phyloP scores from a whole-genome alignment of 2,888 invertebrate genomes.

The Philhelius pedissequus region DNA sequence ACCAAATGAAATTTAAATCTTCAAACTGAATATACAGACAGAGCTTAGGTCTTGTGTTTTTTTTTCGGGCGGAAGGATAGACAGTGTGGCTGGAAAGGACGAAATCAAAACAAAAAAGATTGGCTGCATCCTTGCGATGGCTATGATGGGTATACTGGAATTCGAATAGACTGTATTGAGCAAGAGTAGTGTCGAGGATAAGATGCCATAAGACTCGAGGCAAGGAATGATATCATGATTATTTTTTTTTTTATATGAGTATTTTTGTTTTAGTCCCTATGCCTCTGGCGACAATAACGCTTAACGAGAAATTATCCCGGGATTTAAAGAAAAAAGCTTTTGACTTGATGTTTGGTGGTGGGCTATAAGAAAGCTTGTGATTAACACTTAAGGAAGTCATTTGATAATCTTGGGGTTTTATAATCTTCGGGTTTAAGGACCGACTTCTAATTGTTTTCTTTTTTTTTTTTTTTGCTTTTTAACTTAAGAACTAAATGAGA shows the following conservation, averaged over 20 bases:
- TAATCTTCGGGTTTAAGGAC: neutral
- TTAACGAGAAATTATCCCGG: slow-evolving; percentile 53
- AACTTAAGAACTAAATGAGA: neutral
- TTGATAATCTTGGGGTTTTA: neutral
- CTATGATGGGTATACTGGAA: neutral
- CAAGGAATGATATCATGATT: slow-evolving; percentile 2
- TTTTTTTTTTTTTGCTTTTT: too few species aligned
- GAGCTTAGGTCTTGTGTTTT: neutral
- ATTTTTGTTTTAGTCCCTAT: neutral
- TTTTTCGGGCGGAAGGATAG: neutral
- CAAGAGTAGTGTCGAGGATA: slow-evolving; percentile 24
- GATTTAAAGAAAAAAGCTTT: slow-evolving; percentile 21
- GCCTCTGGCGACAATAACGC: slow-evolving; percentile 44
- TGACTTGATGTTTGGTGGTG: slow-evolving; percentile 12
- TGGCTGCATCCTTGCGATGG: slow-evolving; percentile 5
- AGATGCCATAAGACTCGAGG: slow-evolving; percentile 19
- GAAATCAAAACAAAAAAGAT: slow-evolving; percentile 1
- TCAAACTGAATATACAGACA: neutral
- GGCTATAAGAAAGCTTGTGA: slow-evolving; percentile 4
- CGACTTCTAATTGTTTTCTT: neutral
- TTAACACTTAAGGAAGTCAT: slow-evolving; percentile 28
- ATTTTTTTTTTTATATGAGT: slow-evolving; percentile 5
- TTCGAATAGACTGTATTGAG: slow-evolving; percentile 4
- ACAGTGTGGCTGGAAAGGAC: neutral
- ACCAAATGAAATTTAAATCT: neutral